Evolutionary conservation across 2,888 invertebrate species (phyloP), one percentile per base, ranked within the genome.

Genomic region (Ectobius pallidus): DNA sequence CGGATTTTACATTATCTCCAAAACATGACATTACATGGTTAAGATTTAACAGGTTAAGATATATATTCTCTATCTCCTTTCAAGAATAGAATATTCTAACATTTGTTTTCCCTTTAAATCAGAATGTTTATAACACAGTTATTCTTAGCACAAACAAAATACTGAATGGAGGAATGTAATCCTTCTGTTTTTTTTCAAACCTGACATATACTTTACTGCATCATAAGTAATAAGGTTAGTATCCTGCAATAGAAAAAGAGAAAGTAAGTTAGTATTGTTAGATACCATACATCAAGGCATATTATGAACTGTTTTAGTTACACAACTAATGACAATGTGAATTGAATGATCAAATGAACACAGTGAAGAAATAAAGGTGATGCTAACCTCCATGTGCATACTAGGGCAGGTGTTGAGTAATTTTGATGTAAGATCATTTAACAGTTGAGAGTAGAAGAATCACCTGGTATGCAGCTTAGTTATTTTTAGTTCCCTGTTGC

Each of bases 121-220:
- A 61, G 63, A 69, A 73, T 73, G 67, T 69, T 69, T 73, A 65
- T 71, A 75, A 73, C 73, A 73, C 73, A 75, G 69, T 72, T 71
- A 72, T 73, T 65, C 52, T 71, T 70, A 73, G 69, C 73, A 73
- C 71, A 71, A 70, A 55, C 46, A 70, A 65, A 68, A 73, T 71
- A 71, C 71, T 58, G 67, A 71, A 67, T 71, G 65, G 49, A 70
- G 73, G 70, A 70, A 70, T 63, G 27, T 46, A 42, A 58, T 52
- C 65, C 55, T 39, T 67, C 71, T 68, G 55, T 42, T 55, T 69
- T 69, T 72, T 18, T 30, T 63, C 6, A 52, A 67, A 70, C 70
- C 71, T 70, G 61, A 65, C 70, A 70, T 65, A 52, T 46, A 72
- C 32, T 72, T 61, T 61, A 32, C 65, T 61, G 44, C 46, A 44